Evolutionary conservation across 2,797 vertebrate species (phyloP).

Genomic region (Sphaeramia orbicularis): DNA sequence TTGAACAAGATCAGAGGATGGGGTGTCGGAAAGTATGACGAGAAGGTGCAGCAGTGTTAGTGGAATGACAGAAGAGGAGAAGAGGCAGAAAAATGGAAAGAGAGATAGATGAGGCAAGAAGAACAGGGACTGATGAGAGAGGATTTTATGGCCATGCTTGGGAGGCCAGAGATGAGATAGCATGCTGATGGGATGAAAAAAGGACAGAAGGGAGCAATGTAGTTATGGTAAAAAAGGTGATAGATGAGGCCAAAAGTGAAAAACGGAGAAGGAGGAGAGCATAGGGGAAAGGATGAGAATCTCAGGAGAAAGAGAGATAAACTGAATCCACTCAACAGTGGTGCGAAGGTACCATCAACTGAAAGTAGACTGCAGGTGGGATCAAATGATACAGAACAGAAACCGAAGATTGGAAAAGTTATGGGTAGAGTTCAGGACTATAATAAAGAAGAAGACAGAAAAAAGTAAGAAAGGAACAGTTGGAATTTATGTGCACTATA

Average conservation of each 20-base stretch:
- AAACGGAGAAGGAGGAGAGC: conserved; percentile 21
- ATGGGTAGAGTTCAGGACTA: conserved; percentile 5
- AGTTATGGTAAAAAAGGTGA: conserved; percentile 64
- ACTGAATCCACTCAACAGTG: conserved; percentile 40
- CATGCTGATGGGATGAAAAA: conserved; percentile 25
- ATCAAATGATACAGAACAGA: conserved; percentile 43
- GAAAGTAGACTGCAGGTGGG: conserved; percentile 25
- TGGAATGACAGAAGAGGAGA: conserved; percentile 11
- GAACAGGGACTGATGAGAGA: conserved; percentile 46
- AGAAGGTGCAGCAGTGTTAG: conserved; percentile 8
- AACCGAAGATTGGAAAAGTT: conserved; percentile 44
- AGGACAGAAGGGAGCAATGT: conserved; percentile 31
- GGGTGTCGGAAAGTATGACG: conserved; percentile 36
- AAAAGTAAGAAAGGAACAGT: conserved; percentile 5
- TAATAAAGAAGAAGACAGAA: background rate
- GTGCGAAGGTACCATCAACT: conserved; percentile 8
- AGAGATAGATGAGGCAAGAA: conserved; percentile 56
- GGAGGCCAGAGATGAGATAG: conserved; percentile 51
- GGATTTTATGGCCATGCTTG: conserved; percentile 48
- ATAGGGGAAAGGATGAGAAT: conserved; percentile 28
- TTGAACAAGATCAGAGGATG: conserved; percentile 34
- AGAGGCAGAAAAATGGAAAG: conserved; percentile 46
- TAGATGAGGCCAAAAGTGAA: conserved; percentile 47
- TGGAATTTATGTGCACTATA: conserved; percentile 11
- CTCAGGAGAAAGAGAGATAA: conserved; percentile 30